phyloP scores from a whole-genome alignment of 2,888 invertebrate genomes.

The Nymphalis urticae region DNA sequence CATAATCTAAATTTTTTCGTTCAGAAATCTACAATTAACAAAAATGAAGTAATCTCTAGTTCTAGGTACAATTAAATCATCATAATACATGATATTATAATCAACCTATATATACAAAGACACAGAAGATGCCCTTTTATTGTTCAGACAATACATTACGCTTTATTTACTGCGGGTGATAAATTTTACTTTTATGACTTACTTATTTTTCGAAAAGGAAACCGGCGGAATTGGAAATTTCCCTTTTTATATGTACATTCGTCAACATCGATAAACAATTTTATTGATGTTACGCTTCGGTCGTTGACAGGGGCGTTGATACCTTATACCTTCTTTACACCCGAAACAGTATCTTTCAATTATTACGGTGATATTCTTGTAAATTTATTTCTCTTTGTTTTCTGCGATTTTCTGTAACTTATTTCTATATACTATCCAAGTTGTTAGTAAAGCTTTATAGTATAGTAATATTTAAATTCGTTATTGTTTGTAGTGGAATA shows the following conservation, averaged over 20 bases:
- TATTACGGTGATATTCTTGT: neutral
- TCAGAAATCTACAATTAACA: too few species aligned
- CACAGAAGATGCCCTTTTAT: slow-evolving; percentile 15
- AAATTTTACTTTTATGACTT: slow-evolving; percentile 74
- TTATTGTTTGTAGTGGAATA: too few species aligned
- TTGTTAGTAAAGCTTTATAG: too few species aligned
- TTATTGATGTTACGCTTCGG: slow-evolving; percentile 55
- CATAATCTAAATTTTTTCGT: too few species aligned
- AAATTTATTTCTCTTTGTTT: neutral
- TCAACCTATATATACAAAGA: neutral
- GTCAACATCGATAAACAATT: slow-evolving; percentile 64
- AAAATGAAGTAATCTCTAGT: too few species aligned
- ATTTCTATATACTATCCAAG: neutral
- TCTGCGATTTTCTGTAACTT: too few species aligned
- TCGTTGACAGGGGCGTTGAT: slow-evolving; percentile 8
- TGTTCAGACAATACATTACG: slow-evolving; percentile 64
- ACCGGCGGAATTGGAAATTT: slow-evolving; percentile 53
- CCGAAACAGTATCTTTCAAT: slow-evolving; percentile 9
- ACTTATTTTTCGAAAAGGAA: slow-evolving; percentile 69
- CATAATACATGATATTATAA: too few species aligned
- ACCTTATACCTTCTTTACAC: slow-evolving; percentile 12
- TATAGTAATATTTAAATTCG: too few species aligned
- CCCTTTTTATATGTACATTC: slow-evolving; percentile 56
- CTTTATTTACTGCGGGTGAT: slow-evolving; percentile 72
- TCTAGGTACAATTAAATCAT: too few species aligned